Base-by-base conservation (phyloP, 1,140 invertebrate genomes). In the Conus ventricosus region DNA sequence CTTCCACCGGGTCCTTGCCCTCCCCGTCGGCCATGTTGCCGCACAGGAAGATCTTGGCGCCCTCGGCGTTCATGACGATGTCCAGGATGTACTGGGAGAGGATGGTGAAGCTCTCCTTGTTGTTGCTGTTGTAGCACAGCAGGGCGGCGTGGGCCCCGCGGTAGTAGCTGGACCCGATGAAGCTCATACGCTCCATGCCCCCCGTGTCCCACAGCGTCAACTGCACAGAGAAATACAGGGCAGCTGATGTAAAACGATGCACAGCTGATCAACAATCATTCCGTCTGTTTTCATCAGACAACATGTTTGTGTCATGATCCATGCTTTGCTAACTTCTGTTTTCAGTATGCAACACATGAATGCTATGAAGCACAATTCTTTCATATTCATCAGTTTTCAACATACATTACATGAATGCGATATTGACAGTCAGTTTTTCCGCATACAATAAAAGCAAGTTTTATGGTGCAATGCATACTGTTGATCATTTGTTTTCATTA, bases 61-160 rank as follows among this genome's bases (percentile, higher is more conserved):
- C 93, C 88, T 94, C 93, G 51, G 93, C 92, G 63, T 94, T 94
- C 92, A 94, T 94, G 80, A 94, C 93, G 89, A 94, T 93, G 90
- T 94, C 93, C 25, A 94, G 89, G 55, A 94, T 93, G 87, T 94
- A 94, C 88, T 94, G 93, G 87, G 93, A 94, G 11, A 94, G 91
- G 55, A 94, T 93, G 78, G 92, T 91, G 86, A 94, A 94, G 11
- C 93, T 93, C 55, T 94, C 94, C 5, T 97, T 96, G 96, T 98
- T 98, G 93, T 98, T 98, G 88, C 98, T 95, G 60, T 98, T 97
- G 95, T 94, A 95, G 90, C 93, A 93, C 7, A 95, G 88, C 23
- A 95, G 87, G 5, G 93, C 93, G 4, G 93, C 93, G 53, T 95
- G 91, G 17, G 94, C 93, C 51, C 93, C 93, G 15, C 94, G 91